Conservation (phyloP, 2,113 vertebrate genomes). For the Ptyas mucosa region DNA sequence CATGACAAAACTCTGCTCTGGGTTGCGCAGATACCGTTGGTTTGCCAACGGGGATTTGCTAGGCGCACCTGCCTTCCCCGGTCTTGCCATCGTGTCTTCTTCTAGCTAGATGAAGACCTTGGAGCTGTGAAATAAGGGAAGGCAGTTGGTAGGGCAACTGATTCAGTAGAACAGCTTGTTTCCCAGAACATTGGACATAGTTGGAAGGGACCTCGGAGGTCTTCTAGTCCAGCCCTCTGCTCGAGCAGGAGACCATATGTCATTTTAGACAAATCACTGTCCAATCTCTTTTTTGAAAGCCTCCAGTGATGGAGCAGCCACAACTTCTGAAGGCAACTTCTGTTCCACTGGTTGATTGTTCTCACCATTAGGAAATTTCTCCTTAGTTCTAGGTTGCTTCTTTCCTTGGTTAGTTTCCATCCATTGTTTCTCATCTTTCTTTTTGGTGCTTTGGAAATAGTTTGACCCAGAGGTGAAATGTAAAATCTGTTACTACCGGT, state of each 20-base stretch:
- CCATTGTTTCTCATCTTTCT: not conserved
- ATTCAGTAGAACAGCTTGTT: too few relatives aligned
- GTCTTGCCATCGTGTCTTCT: too few relatives aligned
- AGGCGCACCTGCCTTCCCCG: not conserved
- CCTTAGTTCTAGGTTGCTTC: not conserved
- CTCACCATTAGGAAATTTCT: not conserved
- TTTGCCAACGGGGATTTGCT: too few relatives aligned
- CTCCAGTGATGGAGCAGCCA: not conserved
- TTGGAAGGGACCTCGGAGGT: not conserved
- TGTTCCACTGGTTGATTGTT: not conserved
- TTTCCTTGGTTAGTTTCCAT: not conserved
- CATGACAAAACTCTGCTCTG: not conserved
- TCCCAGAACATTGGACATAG: too few relatives aligned
- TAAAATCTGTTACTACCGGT: too few relatives aligned
- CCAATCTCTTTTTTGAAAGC: not conserved
- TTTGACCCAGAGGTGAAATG: not conserved
- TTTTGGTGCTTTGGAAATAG: not conserved
- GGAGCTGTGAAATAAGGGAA: not conserved
- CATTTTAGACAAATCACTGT: too few relatives aligned
- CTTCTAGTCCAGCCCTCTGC: not conserved
- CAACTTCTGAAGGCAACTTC: not conserved
- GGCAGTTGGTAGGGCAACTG: not conserved
- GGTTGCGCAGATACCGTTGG: not conserved
- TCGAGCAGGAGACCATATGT: not conserved
- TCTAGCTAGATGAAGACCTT: not conserved